A percentile compares a stretch with the other conserved stretches of the same genome.
phyloP scores from a whole-genome alignment of 2,113 vertebrate species.

The Lethenteron camtschaticum region DNA sequence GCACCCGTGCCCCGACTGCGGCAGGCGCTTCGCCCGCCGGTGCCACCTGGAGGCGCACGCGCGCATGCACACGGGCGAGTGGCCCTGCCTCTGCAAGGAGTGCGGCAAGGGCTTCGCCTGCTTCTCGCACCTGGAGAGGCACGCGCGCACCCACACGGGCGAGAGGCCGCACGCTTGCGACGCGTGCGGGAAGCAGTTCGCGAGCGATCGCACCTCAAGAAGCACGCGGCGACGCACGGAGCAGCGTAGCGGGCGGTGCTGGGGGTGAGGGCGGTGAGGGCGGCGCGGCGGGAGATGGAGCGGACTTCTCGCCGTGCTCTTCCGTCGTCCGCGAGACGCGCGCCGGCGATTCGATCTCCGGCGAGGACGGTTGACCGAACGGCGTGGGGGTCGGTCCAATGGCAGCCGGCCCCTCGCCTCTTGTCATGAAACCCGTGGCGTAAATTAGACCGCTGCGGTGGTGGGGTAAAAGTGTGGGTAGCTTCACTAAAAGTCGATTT shows the following conservation, averaged over 20 bases:
- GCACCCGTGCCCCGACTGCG: conserved; percentile 22
- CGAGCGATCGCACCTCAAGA: neutral
- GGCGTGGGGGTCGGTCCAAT: no score
- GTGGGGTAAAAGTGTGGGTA: no score
- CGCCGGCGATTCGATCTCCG: no score
- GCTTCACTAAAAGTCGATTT: no score
- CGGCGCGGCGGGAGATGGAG: no score
- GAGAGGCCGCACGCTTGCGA: conserved; percentile 14
- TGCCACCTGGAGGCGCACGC: conserved; percentile 21
- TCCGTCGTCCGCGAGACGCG: no score
- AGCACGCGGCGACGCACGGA: neutral
- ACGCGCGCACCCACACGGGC: conserved; percentile 18
- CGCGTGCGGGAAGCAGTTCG: conserved; percentile 14
- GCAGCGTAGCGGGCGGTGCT: neutral
- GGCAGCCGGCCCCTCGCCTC: no score
- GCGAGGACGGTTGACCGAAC: no score
- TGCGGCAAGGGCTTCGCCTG: conserved; percentile 19
- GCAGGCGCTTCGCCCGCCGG: conserved; percentile 23
- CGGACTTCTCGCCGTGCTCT: no score
- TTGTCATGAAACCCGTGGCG: no score
- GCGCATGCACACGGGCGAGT: conserved; percentile 19
- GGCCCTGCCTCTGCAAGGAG: conserved; percentile 17
- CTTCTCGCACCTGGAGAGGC: conserved; percentile 18
- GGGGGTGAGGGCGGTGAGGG: neutral
- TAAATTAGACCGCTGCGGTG: no score